These are phyloP conservation scores for Marcusenius ussheri DNA, from an alignment of 2,113 vertebrate genomes.

Conservation along the genomic window DNA sequence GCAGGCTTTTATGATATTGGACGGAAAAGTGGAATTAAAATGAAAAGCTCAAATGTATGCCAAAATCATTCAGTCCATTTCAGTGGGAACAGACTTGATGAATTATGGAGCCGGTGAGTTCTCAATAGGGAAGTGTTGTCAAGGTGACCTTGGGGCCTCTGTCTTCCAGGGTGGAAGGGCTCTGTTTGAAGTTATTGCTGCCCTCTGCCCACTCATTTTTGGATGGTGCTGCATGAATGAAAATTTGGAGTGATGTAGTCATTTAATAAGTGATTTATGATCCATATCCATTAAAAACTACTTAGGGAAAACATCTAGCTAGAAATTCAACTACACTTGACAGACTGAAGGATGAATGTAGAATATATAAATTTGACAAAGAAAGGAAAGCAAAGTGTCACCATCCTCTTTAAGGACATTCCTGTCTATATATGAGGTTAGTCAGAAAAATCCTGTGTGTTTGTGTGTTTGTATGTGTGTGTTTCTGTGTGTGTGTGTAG, in stretches of 20 bases:
- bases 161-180: not conserved
- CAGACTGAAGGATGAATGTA: not conserved
- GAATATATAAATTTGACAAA: not conserved
- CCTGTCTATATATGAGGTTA: not conserved
- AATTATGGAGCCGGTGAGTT: not conserved
- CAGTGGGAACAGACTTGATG: not conserved
- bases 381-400: not conserved
- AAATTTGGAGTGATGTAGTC: not conserved
- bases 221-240: not conserved
- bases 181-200: not conserved
- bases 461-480: not conserved
- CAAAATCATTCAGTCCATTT: conserved; percentile 5
- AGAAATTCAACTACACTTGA: not conserved
- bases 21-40: conserved; percentile 11
- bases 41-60: not conserved
- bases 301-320: not conserved
- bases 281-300: not conserved
- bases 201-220: not conserved
- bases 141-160: not conserved
- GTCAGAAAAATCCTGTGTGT: not conserved
- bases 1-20: conserved; percentile 1
- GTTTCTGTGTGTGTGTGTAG: not conserved
- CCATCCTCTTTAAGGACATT: not conserved
- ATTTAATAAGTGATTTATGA: not conserved
- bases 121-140: not conserved